Conservation (phyloP, 2,113 vertebrate species). For the Oostethus manadensis region DNA sequence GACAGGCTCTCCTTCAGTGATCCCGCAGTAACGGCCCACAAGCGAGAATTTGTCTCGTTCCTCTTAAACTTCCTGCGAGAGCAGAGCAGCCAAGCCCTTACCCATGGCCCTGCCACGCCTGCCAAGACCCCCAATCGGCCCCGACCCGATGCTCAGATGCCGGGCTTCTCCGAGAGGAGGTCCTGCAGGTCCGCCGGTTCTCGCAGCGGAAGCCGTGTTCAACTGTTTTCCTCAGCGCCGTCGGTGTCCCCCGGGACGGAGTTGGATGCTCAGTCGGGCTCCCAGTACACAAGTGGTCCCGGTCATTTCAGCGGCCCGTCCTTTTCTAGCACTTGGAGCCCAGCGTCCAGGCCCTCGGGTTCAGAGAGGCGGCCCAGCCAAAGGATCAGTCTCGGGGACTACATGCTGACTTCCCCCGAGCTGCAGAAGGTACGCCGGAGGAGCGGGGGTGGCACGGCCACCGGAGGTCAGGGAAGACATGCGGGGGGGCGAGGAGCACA, state of each 20-base stretch:
- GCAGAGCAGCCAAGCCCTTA: slow-evolving; percentile 86
- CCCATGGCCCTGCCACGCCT: slow-evolving; percentile 88
- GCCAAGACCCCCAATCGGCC: slow-evolving; percentile 81
- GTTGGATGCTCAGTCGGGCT: slow-evolving; percentile 32
- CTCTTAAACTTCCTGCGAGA: slow-evolving; percentile 92
- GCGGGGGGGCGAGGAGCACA: slow-evolving; percentile 60
- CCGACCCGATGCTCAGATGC: slow-evolving; percentile 59
- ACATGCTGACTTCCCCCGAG: slow-evolving; percentile 70
- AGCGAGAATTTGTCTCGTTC: slow-evolving; percentile 90
- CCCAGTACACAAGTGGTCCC: slow-evolving; percentile 44
- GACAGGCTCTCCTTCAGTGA: slow-evolving; percentile 51
- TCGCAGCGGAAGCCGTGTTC: slow-evolving; percentile 72
- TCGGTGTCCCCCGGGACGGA: slow-evolving; percentile 55
- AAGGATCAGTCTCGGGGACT: slow-evolving; percentile 77
- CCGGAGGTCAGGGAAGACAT: slow-evolving; percentile 48
- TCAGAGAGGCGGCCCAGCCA: slow-evolving; percentile 72
- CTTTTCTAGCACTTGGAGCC: slow-evolving; percentile 64
- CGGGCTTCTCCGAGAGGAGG: slow-evolving; percentile 59
- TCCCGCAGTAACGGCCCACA: slow-evolving; percentile 66
- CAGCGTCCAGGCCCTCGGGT: slow-evolving; percentile 60
- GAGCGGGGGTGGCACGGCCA: slow-evolving; percentile 39
- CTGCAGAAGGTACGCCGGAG: slow-evolving; percentile 71
- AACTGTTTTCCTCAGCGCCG: slow-evolving; percentile 79
- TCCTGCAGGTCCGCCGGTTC: slow-evolving; percentile 39
- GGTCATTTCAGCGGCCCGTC: slow-evolving; percentile 73